These are phyloP conservation scores for Nephrotoma appendiculata DNA, from an alignment of 2,888 invertebrate genomes.

Conservation along the genomic window DNA sequence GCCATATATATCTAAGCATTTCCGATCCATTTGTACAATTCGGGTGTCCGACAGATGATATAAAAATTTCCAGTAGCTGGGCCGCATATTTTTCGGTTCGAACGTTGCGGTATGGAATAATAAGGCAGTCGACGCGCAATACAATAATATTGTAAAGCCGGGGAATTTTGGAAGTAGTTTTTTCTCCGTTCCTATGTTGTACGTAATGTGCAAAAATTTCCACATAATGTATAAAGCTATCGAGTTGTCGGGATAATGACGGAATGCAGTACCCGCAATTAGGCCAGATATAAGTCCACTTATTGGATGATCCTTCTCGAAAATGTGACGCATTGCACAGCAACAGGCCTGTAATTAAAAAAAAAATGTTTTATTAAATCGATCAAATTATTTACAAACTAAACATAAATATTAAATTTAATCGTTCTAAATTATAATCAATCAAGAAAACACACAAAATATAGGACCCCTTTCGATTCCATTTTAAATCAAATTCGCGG, in stretches of 20 bases:
- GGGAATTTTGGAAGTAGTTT: slow-evolving; percentile 51
- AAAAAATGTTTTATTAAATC: not conserved
- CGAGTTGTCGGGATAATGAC: slow-evolving; percentile 59
- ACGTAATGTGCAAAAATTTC: slow-evolving; percentile 69
- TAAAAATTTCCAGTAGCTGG: slow-evolving; percentile 74
- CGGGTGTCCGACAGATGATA: slow-evolving; percentile 55
- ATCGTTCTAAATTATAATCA: not conserved
- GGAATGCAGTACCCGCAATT: slow-evolving; percentile 53
- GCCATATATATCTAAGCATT: slow-evolving; percentile 45
- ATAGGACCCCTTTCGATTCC: not conserved
- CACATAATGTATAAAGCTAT: slow-evolving; percentile 70
- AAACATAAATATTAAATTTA: not conserved
- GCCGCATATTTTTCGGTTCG: slow-evolving; percentile 62
- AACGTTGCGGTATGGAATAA: slow-evolving; percentile 64
- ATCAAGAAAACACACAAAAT: not conserved
- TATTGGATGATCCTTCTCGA: slow-evolving; percentile 42
- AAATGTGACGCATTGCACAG: slow-evolving; percentile 47
- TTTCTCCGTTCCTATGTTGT: slow-evolving; percentile 50
- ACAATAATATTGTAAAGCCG: slow-evolving; percentile 54
- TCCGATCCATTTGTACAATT: slow-evolving; percentile 42
- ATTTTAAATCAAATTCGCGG: not conserved
- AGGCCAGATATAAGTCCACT: slow-evolving; percentile 57
- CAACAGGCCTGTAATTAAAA: slow-evolving; percentile 38
- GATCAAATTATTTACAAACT: not conserved
- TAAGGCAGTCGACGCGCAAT: slow-evolving; percentile 60